Evolutionary conservation across 1,140 invertebrate genomes (phyloP).

Genomic region (Drosophila littoralis): DNA sequence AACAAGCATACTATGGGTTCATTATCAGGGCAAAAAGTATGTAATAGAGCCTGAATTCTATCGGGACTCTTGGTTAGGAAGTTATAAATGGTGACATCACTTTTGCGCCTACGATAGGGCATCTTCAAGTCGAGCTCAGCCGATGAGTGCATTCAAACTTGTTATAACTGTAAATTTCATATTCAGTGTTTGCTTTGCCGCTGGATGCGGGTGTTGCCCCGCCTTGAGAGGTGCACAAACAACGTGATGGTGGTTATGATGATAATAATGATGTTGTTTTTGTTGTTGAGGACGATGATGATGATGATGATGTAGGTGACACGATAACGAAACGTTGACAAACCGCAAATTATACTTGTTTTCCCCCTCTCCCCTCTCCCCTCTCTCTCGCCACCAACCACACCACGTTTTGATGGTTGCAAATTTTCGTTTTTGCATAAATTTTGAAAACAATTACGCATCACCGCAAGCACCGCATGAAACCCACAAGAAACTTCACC

Average conservation of each 20-base stretch:
- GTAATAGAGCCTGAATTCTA: too few species aligned
- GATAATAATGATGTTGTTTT: background rate
- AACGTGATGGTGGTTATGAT: constrained; percentile 2
- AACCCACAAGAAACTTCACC: constrained; percentile 1
- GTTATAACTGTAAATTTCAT: constrained; percentile 61
- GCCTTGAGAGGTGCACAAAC: constrained; percentile 18
- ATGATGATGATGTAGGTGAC: constrained; percentile 10
- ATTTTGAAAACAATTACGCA: constrained; percentile 58
- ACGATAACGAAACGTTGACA: constrained; percentile 45
- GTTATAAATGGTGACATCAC: too few species aligned
- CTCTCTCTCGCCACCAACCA: constrained; percentile 10
- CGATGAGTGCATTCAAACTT: background rate
- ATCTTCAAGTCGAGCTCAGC: background rate
- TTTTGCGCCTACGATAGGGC: too few species aligned
- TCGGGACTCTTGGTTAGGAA: too few species aligned
- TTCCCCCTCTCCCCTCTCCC: background rate
- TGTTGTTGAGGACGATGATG: constrained; percentile 3
- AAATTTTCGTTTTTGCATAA: constrained; percentile 39
- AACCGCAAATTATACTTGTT: constrained; percentile 57
- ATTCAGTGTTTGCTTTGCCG: constrained; percentile 45
- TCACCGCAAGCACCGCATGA: constrained; percentile 29
- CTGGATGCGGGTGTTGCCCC: constrained; percentile 20
- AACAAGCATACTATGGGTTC: too few species aligned
- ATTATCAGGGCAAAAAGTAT: too few species aligned
- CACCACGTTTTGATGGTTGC: constrained; percentile 16